phyloP scores from a whole-genome alignment of 2,888 invertebrate genomes.

The Heterodera filipjevi region DNA sequence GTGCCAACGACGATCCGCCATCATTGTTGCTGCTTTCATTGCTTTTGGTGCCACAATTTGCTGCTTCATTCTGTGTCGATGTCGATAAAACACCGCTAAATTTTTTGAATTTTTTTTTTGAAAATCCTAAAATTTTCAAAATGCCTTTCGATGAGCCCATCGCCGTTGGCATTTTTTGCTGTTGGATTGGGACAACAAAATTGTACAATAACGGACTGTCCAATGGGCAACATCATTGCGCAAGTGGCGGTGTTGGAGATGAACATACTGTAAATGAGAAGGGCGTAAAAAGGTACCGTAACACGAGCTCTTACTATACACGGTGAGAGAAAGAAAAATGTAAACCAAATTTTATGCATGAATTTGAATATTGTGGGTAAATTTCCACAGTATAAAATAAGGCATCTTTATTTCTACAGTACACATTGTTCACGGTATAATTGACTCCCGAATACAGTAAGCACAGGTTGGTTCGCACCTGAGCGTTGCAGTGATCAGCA shows the following conservation, averaged over 20 bases:
- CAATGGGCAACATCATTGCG: conserved; percentile 58
- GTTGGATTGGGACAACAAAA: conserved; percentile 29
- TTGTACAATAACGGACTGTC: conserved; percentile 48
- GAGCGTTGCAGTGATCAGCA: conserved; percentile 59
- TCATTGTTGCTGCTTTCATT: background rate
- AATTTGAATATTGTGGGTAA: too few relatives aligned
- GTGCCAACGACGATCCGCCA: too few relatives aligned
- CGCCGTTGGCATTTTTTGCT: conserved; percentile 20
- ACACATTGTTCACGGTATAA: too few relatives aligned
- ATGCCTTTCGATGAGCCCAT: conserved; percentile 45
- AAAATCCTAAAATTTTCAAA: background rate
- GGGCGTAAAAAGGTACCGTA: background rate
- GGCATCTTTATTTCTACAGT: too few relatives aligned
- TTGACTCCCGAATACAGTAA: too few relatives aligned
- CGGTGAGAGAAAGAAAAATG: too few relatives aligned
- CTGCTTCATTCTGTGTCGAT: background rate
- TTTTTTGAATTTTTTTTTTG: background rate
- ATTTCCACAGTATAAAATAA: too few relatives aligned
- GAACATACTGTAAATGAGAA: conserved; percentile 63
- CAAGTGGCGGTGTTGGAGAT: conserved; percentile 67
- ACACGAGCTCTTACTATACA: background rate
- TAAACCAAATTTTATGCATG: too few relatives aligned
- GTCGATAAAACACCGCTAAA: conserved; percentile 16
- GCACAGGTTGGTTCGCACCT: conserved; percentile 37
- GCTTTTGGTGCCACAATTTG: background rate